These are phyloP conservation scores for Melipona beecheii DNA, from an alignment of 2,888 invertebrate genomes.

Conservation along the genomic window DNA sequence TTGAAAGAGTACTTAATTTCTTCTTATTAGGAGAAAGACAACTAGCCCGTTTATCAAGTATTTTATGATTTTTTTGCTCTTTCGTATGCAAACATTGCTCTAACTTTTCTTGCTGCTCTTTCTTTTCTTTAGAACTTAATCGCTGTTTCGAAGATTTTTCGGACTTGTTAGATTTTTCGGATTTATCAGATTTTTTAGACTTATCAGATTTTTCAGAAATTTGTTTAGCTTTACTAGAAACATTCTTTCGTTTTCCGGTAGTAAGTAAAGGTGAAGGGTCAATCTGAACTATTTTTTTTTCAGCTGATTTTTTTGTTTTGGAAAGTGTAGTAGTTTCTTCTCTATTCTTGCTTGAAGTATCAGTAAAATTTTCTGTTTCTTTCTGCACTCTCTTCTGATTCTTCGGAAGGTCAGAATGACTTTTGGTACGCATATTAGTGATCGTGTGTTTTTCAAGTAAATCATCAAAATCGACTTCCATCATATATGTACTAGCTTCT, in stretches of 20 bases:
- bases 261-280: slow-evolving; percentile 54
- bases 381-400: background rate
- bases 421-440: background rate
- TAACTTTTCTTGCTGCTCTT: slow-evolving; percentile 42
- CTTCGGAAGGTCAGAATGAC: background rate
- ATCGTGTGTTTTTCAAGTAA: background rate
- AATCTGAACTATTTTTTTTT: slow-evolving; percentile 53
- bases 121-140: slow-evolving; percentile 43
- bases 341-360: background rate
- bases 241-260: slow-evolving; percentile 24
- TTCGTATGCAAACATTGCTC: slow-evolving; percentile 47
- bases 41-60: slow-evolving; percentile 62
- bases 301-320: background rate
- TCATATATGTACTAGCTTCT: no score
- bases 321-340: background rate
- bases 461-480: background rate
- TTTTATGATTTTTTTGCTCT: slow-evolving; percentile 61
- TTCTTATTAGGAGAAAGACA: slow-evolving; percentile 46
- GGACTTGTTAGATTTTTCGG: slow-evolving; percentile 9
- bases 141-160: slow-evolving; percentile 22
- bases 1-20: slow-evolving; percentile 46
- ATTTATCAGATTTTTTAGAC: slow-evolving; percentile 15
- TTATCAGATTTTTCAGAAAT: slow-evolving; percentile 21
- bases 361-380: background rate
- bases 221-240: background rate